Evolutionary conservation across 2,113 vertebrate species (phyloP), one percentile per base, ranked within the genome.

Genomic region (Ariopsis seemanni): DNA sequence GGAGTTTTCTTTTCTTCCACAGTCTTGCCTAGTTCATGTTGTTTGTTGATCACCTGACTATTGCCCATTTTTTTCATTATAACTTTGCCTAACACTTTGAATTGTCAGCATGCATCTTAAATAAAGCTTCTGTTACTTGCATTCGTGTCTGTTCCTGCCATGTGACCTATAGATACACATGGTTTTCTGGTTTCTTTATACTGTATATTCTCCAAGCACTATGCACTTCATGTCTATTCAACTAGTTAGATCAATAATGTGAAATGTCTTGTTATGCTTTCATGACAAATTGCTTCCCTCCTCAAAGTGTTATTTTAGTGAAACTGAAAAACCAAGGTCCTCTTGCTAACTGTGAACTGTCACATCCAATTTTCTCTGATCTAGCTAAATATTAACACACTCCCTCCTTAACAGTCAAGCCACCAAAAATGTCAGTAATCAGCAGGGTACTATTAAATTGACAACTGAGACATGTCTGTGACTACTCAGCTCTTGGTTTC

Each of bases 391-490:
- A n/a, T 67, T 80, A 75, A 55, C 60, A 57, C 57, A 52, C 42
- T 67, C 22, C 55, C 55, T 85, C 55, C 71, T 71, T 57, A 60
- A 34, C 84, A 42, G 34, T 2, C 34, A 42, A 42, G 34, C 34
- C 34, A 42, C 74, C 58, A 0, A 63, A 65, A 78, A 67, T 80
- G 27, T 80, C 85, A 53, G 30, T 67, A 27, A 67, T 86, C 62
- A 80, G 62, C 62, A 67, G 62, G 85, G 50, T 18, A 55, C 52
- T 65, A 65, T 85, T 85, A 85, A 65, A 85, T 78, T 63, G 60
- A 85, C 42, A 79, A 85, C 74, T 20, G 15, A 20, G 85, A 86
- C 17, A 55, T 80, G 58, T 27, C 58, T 18, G 75, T 57, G 62
- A 57, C 27, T 69, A 27, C 22, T 63, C 48, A 79, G 67, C 72